Evolutionary conservation across 2,113 vertebrate species (phyloP), one percentile per base, ranked within the genome.

Genomic region (Garra rufa): DNA sequence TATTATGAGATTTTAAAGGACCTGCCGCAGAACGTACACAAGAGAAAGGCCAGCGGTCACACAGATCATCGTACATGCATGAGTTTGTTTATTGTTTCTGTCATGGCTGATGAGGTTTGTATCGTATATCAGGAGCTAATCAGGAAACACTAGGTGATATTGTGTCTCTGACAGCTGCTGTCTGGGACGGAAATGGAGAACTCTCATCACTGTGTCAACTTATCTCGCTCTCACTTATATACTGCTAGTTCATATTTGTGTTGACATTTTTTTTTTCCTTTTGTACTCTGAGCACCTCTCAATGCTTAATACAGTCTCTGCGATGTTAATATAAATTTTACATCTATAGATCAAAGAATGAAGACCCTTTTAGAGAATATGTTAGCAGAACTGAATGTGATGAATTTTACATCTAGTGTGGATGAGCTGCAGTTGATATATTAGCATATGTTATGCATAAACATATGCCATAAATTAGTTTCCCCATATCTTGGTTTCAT

Each of bases 1-100:
- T 78, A n/a, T 77, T 83, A 86, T 71, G 48, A 86, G 50, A 83
- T 41, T 65, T 15, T 71, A 65, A 24, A 6, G 8, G 34, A 38
- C 34, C 41, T 34, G 34, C 28, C 24, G n/a, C 48, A 15, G 48
- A 82, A 70, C 26, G 41, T 41, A 13, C 41, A 50, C 76, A 70
- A 43, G 11, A 82, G 50, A 83, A 78, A 83, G 28, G 28, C 21
- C 28, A 78, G 48, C 14, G 38, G 61, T 59, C n/a, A 48, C 57
- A 57, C 63, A 61, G 75, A 78, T 82, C 41, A 78, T 50, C 26
- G 44, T 28, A 21, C 41, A 34, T 59, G 17, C n/a, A 63, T 61
- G 52, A 69, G 59, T 75, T 75, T 50, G 13, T 38, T 67, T 65
- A 44, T 76, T 55, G 50, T 63, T 41, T 85, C 21, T 63, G 69